Conservation (phyloP, 2,888 invertebrate species). For the Syritta pipiens region DNA sequence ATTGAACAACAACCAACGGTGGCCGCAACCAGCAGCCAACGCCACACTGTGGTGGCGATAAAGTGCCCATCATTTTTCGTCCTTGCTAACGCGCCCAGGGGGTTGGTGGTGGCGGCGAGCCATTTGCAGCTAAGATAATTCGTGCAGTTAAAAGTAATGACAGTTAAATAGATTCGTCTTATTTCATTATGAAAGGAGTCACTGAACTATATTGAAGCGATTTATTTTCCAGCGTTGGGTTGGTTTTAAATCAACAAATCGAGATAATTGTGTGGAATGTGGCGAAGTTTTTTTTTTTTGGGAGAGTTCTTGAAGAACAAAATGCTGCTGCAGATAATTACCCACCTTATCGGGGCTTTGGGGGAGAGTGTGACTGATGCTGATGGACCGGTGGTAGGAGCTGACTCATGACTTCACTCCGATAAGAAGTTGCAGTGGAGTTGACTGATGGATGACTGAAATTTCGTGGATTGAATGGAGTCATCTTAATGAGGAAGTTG, state of each 20-base stretch:
- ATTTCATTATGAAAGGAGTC: conserved; percentile 67
- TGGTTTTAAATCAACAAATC: not conserved
- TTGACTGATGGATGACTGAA: too few relatives aligned
- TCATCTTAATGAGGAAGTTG: too few relatives aligned
- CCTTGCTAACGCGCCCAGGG: conserved; percentile 9
- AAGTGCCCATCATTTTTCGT: conserved; percentile 66
- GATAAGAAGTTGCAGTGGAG: too few relatives aligned
- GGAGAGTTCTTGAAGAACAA: too few relatives aligned
- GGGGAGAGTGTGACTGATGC: too few relatives aligned
- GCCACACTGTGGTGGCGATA: conserved; percentile 40
- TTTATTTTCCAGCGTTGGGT: conserved; percentile 36
- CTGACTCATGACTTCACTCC: too few relatives aligned
- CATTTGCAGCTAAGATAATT: conserved; percentile 68
- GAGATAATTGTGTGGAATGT: too few relatives aligned
- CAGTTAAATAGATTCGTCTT: conserved; percentile 70
- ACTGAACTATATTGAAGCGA: conserved; percentile 60
- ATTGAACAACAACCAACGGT: conserved; percentile 39
- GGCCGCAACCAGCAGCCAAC: not conserved
- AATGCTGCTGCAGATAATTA: too few relatives aligned
- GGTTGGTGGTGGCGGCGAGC: conserved; percentile 53
- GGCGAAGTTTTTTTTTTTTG: too few relatives aligned
- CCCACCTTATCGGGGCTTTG: too few relatives aligned
- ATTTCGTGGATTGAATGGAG: too few relatives aligned
- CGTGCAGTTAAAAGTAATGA: conserved; percentile 70
- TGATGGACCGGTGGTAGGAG: too few relatives aligned